Evolutionary conservation across 2,113 vertebrate genomes (phyloP).

Genomic region (Phyllostomus hastatus): DNA sequence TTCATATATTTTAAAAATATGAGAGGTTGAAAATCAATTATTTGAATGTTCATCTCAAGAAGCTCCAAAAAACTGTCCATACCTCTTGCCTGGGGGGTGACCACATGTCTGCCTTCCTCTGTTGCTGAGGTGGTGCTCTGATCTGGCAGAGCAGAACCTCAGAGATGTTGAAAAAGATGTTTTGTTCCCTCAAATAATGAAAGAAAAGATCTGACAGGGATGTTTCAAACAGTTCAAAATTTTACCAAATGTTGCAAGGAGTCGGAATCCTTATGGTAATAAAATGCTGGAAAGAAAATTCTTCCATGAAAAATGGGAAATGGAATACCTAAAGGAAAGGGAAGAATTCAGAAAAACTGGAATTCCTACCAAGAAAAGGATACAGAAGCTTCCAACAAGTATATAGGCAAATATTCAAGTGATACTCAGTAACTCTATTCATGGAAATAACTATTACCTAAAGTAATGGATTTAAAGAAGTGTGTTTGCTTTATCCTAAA

Average conservation of each 20-base stretch:
- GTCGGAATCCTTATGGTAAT: too few species aligned
- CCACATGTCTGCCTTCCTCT: too few species aligned
- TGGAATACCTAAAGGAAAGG: conserved; percentile 91
- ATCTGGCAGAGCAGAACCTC: too few species aligned
- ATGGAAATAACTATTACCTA: background rate
- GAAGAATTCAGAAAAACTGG: conserved; percentile 90
- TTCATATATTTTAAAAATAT: background rate
- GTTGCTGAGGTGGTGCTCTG: too few species aligned
- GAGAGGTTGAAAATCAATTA: background rate
- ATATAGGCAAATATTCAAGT: conserved; percentile 78
- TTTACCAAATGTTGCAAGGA: too few species aligned
- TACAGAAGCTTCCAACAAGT: conserved; percentile 86
- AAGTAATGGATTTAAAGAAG: background rate
- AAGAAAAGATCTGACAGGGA: too few species aligned
- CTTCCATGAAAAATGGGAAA: conserved; percentile 88
- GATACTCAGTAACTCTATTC: background rate
- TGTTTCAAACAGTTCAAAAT: too few species aligned
- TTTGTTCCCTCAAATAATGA: too few species aligned
- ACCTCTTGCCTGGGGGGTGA: too few species aligned
- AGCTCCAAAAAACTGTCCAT: background rate
- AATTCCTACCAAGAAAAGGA: conserved; percentile 84
- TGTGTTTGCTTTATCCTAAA: background rate
- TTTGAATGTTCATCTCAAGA: background rate
- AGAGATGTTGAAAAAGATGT: too few species aligned
- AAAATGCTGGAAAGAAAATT: too few species aligned